Evolutionary conservation across 1,140 invertebrate species (phyloP).

Genomic region (Diorhabda sublineata): DNA sequence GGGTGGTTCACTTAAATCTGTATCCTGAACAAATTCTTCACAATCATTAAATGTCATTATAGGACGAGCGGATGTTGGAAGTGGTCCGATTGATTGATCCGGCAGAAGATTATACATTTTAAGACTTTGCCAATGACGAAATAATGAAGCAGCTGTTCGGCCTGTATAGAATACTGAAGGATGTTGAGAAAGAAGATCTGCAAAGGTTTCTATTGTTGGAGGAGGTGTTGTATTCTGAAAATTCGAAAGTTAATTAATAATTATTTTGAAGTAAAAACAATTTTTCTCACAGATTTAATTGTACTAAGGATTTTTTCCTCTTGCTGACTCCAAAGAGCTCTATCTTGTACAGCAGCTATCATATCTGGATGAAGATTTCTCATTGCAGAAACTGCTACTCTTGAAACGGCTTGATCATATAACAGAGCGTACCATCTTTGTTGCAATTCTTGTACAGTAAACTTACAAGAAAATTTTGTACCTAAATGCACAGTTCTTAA

Average conservation of each 20-base stretch:
- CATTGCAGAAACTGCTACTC: slow-evolving; percentile 87
- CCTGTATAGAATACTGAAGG: slow-evolving; percentile 80
- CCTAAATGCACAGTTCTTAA: slow-evolving; percentile 82
- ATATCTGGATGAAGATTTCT: slow-evolving; percentile 89
- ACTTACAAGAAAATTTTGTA: slow-evolving; percentile 94
- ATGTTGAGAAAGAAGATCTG: slow-evolving; percentile 82
- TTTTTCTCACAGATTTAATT: slow-evolving; percentile 71
- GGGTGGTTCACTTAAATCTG: slow-evolving; percentile 71
- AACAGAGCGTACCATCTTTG: slow-evolving; percentile 93
- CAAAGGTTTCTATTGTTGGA: slow-evolving; percentile 68
- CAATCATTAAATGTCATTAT: slow-evolving; percentile 86
- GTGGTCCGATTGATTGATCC: slow-evolving; percentile 75
- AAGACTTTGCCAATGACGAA: slow-evolving; percentile 87
- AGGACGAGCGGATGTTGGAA: slow-evolving; percentile 56
- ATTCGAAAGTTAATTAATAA: neutral
- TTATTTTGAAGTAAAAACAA: neutral
- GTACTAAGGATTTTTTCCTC: slow-evolving; percentile 86
- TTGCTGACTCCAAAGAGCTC: slow-evolving; percentile 81
- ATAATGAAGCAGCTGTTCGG: slow-evolving; percentile 79
- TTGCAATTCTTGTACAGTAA: slow-evolving; percentile 90
- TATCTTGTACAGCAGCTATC: slow-evolving; percentile 78
- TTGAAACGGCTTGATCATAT: slow-evolving; percentile 84
- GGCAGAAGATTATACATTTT: slow-evolving; percentile 90
- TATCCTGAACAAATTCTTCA: slow-evolving; percentile 84
- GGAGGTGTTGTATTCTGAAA: slow-evolving; percentile 6